These are phyloP conservation scores for Catocala nupta DNA, from an alignment of 2,888 invertebrate species.

Conservation along the genomic window DNA sequence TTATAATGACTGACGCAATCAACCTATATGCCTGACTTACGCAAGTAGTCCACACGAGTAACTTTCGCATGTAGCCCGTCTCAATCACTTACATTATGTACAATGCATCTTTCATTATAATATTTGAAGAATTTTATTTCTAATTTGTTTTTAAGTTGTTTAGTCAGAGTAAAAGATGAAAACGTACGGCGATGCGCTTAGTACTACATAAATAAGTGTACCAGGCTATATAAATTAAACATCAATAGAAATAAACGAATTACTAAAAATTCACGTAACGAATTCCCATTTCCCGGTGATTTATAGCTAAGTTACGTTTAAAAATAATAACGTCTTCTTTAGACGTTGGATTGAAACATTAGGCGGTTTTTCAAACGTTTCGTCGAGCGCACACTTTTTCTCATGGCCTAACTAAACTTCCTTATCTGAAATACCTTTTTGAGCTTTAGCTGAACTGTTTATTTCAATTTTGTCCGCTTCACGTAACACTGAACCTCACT, in stretches of 20 bases:
- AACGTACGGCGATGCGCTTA: no score
- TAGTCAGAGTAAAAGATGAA: no score
- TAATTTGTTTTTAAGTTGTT: no score
- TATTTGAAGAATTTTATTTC: no score
- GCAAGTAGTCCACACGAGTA: no score
- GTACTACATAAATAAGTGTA: no score
- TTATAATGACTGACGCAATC: no score
- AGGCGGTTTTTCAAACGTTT: conserved; percentile 9
- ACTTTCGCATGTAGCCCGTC: no score
- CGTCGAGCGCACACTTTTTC: conserved; percentile 15
- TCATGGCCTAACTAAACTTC: conserved; percentile 25
- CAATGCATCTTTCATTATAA: no score
- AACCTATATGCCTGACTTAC: no score
- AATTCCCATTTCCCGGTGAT: neutral
- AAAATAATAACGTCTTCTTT: conserved; percentile 4
- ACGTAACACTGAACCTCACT: conserved; percentile 40
- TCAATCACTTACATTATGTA: no score
- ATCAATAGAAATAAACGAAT: neutral
- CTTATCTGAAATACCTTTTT: conserved; percentile 40
- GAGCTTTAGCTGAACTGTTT: conserved; percentile 37
- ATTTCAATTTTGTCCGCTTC: conserved; percentile 41
- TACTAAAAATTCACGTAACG: neutral
- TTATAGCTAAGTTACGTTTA: conserved; percentile 1
- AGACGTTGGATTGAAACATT: neutral
- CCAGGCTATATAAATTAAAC: no score